Percentiles rank a stretch among this genome's conserved stretches.
Conservation (phyloP, 2,888 invertebrate species). For the Patella ulyssiponensis region DNA sequence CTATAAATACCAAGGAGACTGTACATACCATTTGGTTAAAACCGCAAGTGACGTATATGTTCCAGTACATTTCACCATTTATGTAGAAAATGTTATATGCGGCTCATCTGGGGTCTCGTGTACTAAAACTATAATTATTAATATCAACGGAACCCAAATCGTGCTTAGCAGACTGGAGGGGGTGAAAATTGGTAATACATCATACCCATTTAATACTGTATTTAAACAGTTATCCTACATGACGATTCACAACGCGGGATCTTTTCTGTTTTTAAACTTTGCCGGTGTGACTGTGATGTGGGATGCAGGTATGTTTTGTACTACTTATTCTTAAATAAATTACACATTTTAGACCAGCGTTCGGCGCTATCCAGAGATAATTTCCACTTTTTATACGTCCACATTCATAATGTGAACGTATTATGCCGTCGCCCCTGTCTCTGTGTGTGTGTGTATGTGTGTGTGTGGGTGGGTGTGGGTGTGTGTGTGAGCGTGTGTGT, state of each 20-base stretch:
- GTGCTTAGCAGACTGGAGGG: conserved; percentile 46
- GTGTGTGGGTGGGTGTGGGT: too few relatives aligned
- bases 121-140: conserved; percentile 76
- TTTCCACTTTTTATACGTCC: too few relatives aligned
- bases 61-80: conserved; percentile 76
- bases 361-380: too few relatives aligned
- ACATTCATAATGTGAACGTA: too few relatives aligned
- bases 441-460: too few relatives aligned
- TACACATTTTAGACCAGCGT: too few relatives aligned
- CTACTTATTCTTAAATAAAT: too few relatives aligned
- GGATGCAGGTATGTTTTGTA: conserved; percentile 81
- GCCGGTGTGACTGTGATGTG: conserved; percentile 85
- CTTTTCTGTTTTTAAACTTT: conserved; percentile 82
- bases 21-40: conserved; percentile 80
- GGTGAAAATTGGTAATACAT: conserved; percentile 48
- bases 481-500: too few relatives aligned
- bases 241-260: conserved; percentile 81
- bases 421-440: too few relatives aligned
- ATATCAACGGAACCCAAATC: conserved; percentile 30
- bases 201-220: conserved; percentile 29
- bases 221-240: neutral
- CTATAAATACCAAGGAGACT: conserved; percentile 90
- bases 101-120: conserved; percentile 88
- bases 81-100: conserved; percentile 86
- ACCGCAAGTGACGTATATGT: conserved; percentile 25